Evolutionary conservation across 2,888 invertebrate genomes (phyloP), one percentile per base, ranked within the genome.

Genomic region (Litoditis marina): DNA sequence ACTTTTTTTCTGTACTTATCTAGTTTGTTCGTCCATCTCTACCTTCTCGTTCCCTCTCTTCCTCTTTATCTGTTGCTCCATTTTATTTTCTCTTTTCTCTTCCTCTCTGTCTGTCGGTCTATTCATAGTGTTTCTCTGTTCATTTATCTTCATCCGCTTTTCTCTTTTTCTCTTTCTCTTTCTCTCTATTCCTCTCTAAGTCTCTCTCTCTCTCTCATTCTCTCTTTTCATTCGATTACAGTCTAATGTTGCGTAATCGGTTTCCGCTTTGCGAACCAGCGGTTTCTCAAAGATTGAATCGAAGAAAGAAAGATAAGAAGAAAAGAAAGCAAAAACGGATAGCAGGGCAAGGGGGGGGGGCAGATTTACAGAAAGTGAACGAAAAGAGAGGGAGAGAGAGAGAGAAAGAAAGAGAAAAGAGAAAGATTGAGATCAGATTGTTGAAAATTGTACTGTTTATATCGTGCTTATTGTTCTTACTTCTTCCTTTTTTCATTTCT

Each of bases 61-160:
- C 28, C 27, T 49, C 28, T 50, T 11, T 11, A 19, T 22, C 30
- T 25, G 31, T 31, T 50, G 16, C 28, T 49, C 25, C 16, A 22
- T 50, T 25, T 8, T n/a, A 31, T 30, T 31, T 28, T 28, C 30
- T 49, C 16, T 49, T 25, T 16, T 50, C 27, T 3, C 13, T 28
- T 50, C 50, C 31, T 28, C 50, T 31, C 30, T 11, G 13, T 30
- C 31, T 50, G 30, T 50, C 50, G 50, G 50, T 28, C 50, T 50
- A 50, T 50, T 27, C 50, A 28, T n/a, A 30, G 7, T 28, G n/a
- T 19, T 42, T 42, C 42, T 4, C 42, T 42, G 42, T 5, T 42
- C 5, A 42, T 8, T 6, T 2, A 19, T 4, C 42, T 19, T 19
- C 42, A 8, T 3, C 3, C 19, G 4, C 2, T 42, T 19, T 8